phyloP scores from a whole-genome alignment of 2,888 invertebrate genomes.

The Latheticus oryzae region DNA sequence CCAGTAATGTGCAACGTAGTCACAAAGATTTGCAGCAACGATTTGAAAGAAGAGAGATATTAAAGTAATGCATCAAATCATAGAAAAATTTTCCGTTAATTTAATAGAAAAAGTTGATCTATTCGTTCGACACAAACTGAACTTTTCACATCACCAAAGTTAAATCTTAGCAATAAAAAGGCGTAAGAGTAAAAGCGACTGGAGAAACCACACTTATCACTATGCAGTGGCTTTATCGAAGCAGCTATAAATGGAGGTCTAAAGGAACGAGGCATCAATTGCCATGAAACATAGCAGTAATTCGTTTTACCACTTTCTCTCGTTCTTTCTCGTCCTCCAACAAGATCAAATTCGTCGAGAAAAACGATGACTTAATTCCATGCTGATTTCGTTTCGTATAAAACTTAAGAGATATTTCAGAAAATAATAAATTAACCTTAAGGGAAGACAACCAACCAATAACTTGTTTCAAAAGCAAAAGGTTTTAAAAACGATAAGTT shows the following conservation, averaged over 20 bases:
- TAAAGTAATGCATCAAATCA: conserved; percentile 43
- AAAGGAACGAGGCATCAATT: conserved; percentile 57
- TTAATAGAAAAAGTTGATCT: conserved; percentile 46
- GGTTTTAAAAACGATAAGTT: no score
- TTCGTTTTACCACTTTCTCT: conserved; percentile 54
- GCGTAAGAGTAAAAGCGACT: conserved; percentile 47
- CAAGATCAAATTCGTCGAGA: conserved; percentile 41
- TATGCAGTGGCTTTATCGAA: conserved; percentile 58
- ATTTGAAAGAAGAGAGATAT: conserved; percentile 41
- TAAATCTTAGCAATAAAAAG: conserved; percentile 49
- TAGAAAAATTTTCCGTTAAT: conserved; percentile 35
- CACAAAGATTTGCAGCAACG: conserved; percentile 43
- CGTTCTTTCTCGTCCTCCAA: conserved; percentile 29
- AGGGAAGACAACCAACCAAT: no score
- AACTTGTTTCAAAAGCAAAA: no score
- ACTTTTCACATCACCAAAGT: conserved; percentile 49
- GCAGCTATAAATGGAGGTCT: conserved; percentile 55
- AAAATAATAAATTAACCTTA: no score
- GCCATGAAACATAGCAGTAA: conserved; percentile 60
- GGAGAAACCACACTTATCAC: conserved; percentile 58
- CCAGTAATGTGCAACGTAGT: conserved; percentile 44
- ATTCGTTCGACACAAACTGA: conserved; percentile 40
- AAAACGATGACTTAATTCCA: conserved; percentile 42
- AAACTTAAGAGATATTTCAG: no score
- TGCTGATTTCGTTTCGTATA: conserved; percentile 42